phyloP scores from a whole-genome alignment of 2,888 invertebrate species.

The Tethea ocularis region DNA sequence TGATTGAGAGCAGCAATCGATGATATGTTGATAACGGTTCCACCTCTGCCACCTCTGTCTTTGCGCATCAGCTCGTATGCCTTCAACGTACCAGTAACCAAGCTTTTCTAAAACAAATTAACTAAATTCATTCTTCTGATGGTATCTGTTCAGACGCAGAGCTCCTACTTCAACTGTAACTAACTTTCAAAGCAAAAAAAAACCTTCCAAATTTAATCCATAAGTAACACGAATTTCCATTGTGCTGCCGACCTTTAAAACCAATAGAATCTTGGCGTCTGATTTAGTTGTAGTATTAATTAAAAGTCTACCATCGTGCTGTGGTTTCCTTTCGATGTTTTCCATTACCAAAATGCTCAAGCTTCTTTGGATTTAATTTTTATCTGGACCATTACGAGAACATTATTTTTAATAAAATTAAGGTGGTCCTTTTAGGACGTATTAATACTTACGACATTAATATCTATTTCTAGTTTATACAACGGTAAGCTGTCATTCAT shows the following conservation, averaged over 20 bases:
- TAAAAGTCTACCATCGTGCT: too few relatives aligned
- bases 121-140: too few relatives aligned
- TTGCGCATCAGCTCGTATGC: constrained; percentile 41
- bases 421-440: neutral
- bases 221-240: too few relatives aligned
- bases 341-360: too few relatives aligned
- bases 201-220: too few relatives aligned
- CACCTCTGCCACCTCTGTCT: constrained; percentile 39
- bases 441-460: constrained; percentile 52
- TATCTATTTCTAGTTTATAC: constrained; percentile 48
- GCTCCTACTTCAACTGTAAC: too few relatives aligned
- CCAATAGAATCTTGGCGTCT: too few relatives aligned
- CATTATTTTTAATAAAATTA: neutral
- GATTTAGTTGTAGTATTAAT: too few relatives aligned
- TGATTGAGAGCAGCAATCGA: constrained; percentile 35
- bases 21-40: constrained; percentile 39
- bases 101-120: constrained; percentile 28
- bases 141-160: too few relatives aligned
- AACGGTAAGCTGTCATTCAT: constrained; percentile 46
- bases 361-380: neutral
- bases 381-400: neutral
- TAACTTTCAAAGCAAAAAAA: too few relatives aligned
- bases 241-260: too few relatives aligned
- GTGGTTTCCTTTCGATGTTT: too few relatives aligned
- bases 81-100: constrained; percentile 35